Base-by-base conservation (phyloP, 2,113 vertebrate species). In the Dromiciops gliroides region DNA sequence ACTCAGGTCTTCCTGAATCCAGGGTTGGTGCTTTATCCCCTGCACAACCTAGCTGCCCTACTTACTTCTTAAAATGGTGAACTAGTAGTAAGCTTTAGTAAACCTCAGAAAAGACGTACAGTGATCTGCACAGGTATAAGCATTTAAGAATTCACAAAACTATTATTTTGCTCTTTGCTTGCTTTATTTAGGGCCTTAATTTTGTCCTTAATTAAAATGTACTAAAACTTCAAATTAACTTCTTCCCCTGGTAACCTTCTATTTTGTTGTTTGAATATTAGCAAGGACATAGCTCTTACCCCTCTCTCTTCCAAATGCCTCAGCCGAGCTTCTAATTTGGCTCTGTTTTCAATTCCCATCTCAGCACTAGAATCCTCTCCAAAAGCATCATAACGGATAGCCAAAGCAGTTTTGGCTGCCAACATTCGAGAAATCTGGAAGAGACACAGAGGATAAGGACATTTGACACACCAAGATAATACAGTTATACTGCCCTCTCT, bases 351-450 rank as follows among this genome's bases (percentile, higher is more conserved):
- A 47, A 97, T 97, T 95, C 99, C 99, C 99, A 99, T 99, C 60
- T 99, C 99, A 12, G 99, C 98, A 67, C 99, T 99, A 3, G 99
- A 99, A 97, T 99, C 98, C 93, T 99, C 99, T 67, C 99, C 99
- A 48, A 99, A 99, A 2, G 99, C 99, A 94, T 99, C 99, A 0
- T 99, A 99, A 51, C 99, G 99, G 95, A 99, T 99, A 48, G 99
- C 99, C 97, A 99, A 98, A 10, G 99, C 97, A 0, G 99, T 98
- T 98, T 99, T 99, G 67, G 99, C 99, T 89, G 99, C 99, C 96
- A 99, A 98, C 99, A 99, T 99, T 95, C 99, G 99, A 97, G 99
- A 99, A 97, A 99, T 99, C 99, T 99, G 97, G 94, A 47, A 95
- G 90, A 97, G 89, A 89, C 92, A 75, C 95, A 89, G 1, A 96